phyloP scores from a whole-genome alignment of 2,888 invertebrate genomes.

The Cheilosia vulpina region DNA sequence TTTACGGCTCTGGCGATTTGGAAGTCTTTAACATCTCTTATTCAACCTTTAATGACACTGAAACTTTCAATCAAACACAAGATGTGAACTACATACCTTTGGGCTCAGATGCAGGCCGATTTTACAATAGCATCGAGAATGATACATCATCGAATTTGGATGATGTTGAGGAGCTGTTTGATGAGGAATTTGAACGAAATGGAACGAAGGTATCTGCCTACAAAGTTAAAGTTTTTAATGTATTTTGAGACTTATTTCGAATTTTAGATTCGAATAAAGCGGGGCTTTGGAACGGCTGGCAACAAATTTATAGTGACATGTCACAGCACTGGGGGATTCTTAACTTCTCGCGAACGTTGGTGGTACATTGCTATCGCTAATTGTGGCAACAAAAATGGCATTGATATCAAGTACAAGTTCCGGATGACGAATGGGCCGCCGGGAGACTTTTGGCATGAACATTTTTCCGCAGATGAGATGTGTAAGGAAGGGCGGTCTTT shows the following conservation, averaged over 20 bases:
- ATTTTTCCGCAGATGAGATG: constrained; percentile 97
- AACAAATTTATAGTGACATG: constrained; percentile 85
- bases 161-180: constrained; percentile 85
- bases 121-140: constrained; percentile 77
- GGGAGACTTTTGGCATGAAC: constrained; percentile 93
- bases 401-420: constrained; percentile 91
- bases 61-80: constrained; percentile 72
- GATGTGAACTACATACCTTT: constrained; percentile 52
- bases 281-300: constrained; percentile 75
- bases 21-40: constrained; percentile 55
- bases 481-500: constrained; percentile 86
- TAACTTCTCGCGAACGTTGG: constrained; percentile 94
- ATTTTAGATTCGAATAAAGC: constrained; percentile 69
- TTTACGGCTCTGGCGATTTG: constrained; percentile 20
- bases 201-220: constrained; percentile 38
- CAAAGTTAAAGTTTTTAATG: background rate
- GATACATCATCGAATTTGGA: constrained; percentile 82
- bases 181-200: constrained; percentile 52
- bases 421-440: constrained; percentile 94
- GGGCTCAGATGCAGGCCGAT: constrained; percentile 71
- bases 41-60: constrained; percentile 68
- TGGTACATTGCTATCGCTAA: constrained; percentile 96
- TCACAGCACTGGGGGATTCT: constrained; percentile 88
- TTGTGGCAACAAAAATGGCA: constrained; percentile 90
- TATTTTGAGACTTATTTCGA: background rate